Conservation (phyloP, 2,888 invertebrate genomes). For the Ypsolopha scabrella region DNA sequence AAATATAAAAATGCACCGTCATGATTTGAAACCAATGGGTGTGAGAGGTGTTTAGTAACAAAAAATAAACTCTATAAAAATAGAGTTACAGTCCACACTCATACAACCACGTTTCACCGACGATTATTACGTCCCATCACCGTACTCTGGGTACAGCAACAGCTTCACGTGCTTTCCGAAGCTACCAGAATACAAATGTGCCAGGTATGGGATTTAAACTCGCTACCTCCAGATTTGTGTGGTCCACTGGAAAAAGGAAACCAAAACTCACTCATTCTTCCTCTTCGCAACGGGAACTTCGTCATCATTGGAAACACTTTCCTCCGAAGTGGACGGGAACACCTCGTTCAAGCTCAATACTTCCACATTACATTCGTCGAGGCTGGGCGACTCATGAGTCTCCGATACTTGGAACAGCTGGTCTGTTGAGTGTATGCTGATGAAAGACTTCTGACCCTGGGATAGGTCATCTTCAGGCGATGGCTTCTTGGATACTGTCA, state of each 20-base stretch:
- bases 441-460: slow-evolving; percentile 53
- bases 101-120: no score
- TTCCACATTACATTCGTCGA: slow-evolving; percentile 57
- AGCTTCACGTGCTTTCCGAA: no score
- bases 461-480: slow-evolving; percentile 33
- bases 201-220: no score
- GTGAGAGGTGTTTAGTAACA: no score
- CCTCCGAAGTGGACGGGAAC: slow-evolving; percentile 61
- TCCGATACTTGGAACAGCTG: slow-evolving; percentile 51
- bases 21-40: no score
- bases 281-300: slow-evolving; percentile 34
- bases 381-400: slow-evolving; percentile 27
- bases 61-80: no score
- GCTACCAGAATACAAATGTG: no score
- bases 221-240: no score
- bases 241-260: neutral
- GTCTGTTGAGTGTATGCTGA: slow-evolving; percentile 62
- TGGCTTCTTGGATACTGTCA: slow-evolving; percentile 54
- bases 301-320: slow-evolving; percentile 54
- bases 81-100: no score
- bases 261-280: slow-evolving; percentile 16
- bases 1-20: no score
- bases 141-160: no score
- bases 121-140: no score
- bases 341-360: slow-evolving; percentile 56